These are phyloP conservation scores for Battus philenor DNA, from an alignment of 1,140 invertebrate species.

Conservation along the genomic window DNA sequence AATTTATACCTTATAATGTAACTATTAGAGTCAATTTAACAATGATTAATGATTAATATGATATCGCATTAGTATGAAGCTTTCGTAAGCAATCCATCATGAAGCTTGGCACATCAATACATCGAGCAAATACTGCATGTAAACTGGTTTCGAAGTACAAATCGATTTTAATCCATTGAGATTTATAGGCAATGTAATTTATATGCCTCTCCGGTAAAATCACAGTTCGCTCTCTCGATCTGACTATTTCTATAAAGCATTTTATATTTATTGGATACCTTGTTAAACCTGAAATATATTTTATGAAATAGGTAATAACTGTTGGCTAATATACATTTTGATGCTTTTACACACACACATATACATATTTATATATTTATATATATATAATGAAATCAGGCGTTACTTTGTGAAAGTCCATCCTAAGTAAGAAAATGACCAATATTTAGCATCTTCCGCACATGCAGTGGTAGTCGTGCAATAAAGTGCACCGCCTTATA, in stretches of 20 bases:
- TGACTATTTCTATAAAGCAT: constrained; percentile 5
- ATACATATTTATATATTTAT: too few species aligned
- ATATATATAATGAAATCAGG: too few species aligned
- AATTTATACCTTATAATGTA: too few species aligned
- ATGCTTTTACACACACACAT: too few species aligned
- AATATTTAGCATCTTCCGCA: too few species aligned
- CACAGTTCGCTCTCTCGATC: constrained; percentile 2
- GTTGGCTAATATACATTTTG: too few species aligned
- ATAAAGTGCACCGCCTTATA: too few species aligned
- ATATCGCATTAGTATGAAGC: constrained; percentile 24
- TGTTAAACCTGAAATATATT: constrained; percentile 8
- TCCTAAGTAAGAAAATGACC: too few species aligned
- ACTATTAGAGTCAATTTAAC: not conserved
- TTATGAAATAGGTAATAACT: constrained; percentile 5
- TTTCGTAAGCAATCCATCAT: constrained; percentile 52
- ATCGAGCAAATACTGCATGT: constrained; percentile 53
- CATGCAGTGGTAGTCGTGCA: too few species aligned
- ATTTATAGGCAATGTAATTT: constrained; percentile 54
- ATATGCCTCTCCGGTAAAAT: constrained; percentile 24
- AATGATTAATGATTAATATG: not conserved
- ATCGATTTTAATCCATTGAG: constrained; percentile 54
- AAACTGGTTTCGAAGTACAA: constrained; percentile 46
- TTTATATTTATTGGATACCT: constrained; percentile 9
- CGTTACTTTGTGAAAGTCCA: too few species aligned
- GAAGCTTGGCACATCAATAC: constrained; percentile 49